Evolutionary conservation across 2,797 vertebrate species (phyloP), one percentile per base, ranked within the genome.

Genomic region (Propithecus perrieri): DNA sequence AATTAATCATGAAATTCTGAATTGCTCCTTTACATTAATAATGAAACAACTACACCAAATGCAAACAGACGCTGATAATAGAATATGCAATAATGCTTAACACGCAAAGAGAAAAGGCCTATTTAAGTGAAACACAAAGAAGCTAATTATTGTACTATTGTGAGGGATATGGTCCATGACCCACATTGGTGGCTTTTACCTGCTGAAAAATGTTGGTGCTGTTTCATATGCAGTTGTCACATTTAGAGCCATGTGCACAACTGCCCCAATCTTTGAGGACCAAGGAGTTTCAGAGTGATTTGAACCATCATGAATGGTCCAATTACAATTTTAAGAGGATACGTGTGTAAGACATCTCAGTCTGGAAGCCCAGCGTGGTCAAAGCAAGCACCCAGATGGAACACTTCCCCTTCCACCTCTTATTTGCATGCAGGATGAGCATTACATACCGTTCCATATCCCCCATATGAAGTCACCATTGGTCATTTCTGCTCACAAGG

Each of bases 1-100:
- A 98, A 98, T 98, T 98, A 98, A 98, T 98, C 96, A 95, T 94
- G 97, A 96, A 97, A 97, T 97, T 97, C 90, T 96, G 97, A 98
- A 98, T 98, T 96, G 96, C 97, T 97, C 95, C 97, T 98, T 98
- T 98, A 97, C 98, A 98, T 98, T 98, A 98, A 96, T 99, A 98
- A 98, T 98, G 90, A 97, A 99, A 97, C 94, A 95, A 94, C 94
- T 90, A 75, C 35, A 80, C 92, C 89, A 97, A 97, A 98, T 97
- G 96, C 94, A 98, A 98, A 98, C 97, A 98, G 94, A 98, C 91
- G 41, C 95, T 20, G 26, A 96, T 97, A 98, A 97, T 24, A 78
- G 94, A 96, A 65, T 98, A 94, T 97, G 96, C 97, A 98, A 98
- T 96, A 96, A 96, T 96, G 3, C 18, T 97, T 97, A 91, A 93